A percentile compares a stretch with the other conserved stretches of the same genome.
phyloP scores from a whole-genome alignment of 2,113 vertebrate genomes.

The Lontra canadensis region DNA sequence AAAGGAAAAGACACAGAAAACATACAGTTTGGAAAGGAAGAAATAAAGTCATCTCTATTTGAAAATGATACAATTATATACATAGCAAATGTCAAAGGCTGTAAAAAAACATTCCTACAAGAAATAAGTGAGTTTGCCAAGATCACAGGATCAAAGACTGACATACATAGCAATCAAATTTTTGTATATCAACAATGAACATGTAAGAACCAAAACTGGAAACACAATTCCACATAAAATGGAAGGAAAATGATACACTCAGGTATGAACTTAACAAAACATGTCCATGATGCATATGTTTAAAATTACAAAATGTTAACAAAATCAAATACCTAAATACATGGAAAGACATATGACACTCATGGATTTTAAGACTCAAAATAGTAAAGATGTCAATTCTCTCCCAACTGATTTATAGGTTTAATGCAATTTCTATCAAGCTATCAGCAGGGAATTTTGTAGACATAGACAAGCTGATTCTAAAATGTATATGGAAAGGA shows the following conservation, averaged over 20 bases:
- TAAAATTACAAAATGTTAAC: background rate
- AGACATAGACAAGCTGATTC: background rate
- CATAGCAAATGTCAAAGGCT: background rate
- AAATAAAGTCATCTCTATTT: background rate
- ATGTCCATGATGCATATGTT: background rate
- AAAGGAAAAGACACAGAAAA: background rate
- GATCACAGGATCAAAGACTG: background rate
- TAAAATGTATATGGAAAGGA: background rate
- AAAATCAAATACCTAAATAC: background rate
- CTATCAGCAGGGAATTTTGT: background rate
- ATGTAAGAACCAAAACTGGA: background rate
- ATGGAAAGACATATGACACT: background rate
- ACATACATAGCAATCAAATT: background rate
- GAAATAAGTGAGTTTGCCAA: background rate
- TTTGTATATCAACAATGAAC: background rate
- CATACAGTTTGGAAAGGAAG: background rate
- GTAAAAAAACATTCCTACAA: background rate
- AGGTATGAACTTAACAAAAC: background rate
- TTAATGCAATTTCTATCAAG: background rate
- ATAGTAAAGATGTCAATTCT: background rate
- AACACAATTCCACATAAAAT: background rate
- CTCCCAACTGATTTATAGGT: background rate
- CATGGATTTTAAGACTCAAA: background rate
- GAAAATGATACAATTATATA: background rate
- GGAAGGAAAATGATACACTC: background rate